These are phyloP conservation scores for Temnothorax ravouxi DNA, from an alignment of 2,888 invertebrate species.

Conservation along the genomic window DNA sequence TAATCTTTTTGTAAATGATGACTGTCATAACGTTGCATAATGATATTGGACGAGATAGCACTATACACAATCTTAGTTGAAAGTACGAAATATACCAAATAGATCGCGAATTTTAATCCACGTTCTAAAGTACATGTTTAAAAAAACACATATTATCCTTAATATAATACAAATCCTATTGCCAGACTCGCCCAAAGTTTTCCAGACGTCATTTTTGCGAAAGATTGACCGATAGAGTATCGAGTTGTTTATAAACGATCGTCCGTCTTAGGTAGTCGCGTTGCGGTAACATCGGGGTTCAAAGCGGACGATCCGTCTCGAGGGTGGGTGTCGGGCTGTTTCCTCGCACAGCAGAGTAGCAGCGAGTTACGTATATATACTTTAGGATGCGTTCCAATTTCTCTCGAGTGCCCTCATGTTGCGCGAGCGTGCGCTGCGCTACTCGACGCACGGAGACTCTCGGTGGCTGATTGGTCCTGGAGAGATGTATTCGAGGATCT, in stretches of 20 bases:
- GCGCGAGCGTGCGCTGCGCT: conserved; percentile 46
- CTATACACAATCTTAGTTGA: neutral
- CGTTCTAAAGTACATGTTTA: neutral
- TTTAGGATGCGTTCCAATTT: conserved; percentile 68
- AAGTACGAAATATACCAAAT: neutral
- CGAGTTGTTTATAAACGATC: conserved; percentile 49
- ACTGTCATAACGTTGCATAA: neutral
- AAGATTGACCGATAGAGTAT: conserved; percentile 52
- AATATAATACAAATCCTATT: neutral
- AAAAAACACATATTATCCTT: neutral
- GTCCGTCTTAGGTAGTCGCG: conserved; percentile 53
- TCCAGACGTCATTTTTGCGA: conserved; percentile 35
- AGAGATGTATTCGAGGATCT: conserved; percentile 61
- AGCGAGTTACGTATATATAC: conserved; percentile 56
- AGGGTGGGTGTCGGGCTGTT: conserved; percentile 56
- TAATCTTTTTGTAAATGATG: conserved; percentile 24
- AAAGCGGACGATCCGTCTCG: conserved; percentile 64
- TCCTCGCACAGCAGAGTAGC: conserved; percentile 35
- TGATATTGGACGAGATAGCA: neutral
- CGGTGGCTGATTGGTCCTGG: conserved; percentile 62
- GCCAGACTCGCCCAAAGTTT: neutral
- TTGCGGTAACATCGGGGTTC: conserved; percentile 57
- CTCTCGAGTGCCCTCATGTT: conserved; percentile 60
- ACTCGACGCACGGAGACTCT: conserved; percentile 57
- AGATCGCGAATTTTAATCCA: neutral